Conservation (phyloP, 2,113 vertebrate species). For the Xenopus borealis region DNA sequence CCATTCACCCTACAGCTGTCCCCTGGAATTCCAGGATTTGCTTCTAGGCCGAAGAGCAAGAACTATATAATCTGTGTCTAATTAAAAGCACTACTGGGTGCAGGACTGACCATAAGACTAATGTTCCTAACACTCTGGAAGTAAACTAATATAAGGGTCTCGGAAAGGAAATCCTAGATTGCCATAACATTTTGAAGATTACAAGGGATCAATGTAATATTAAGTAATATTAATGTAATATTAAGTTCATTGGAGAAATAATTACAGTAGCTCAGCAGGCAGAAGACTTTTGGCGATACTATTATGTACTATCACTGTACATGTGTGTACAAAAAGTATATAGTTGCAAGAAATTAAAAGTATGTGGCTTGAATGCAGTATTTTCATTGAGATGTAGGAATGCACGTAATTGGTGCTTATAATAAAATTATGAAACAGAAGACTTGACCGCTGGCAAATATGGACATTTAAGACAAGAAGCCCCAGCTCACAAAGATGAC, state of each 20-base stretch:
- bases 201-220: slow-evolving; percentile 16
- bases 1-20: slow-evolving; percentile 22
- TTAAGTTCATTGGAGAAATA: slow-evolving; percentile 5
- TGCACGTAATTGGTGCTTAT: no score
- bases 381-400: no score
- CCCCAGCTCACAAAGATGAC: no score
- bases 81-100: not conserved
- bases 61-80: not conserved
- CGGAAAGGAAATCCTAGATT: slow-evolving; percentile 23
- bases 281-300: not conserved
- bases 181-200: slow-evolving; percentile 25
- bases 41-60: not conserved
- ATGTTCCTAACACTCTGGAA: slow-evolving; percentile 1
- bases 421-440: no score
- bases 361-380: no score
- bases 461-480: no score
- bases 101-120: not conserved
- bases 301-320: not conserved
- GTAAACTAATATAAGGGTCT: slow-evolving; percentile 4
- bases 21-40: slow-evolving; percentile 26
- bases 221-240: slow-evolving; percentile 11
- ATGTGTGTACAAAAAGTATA: no score
- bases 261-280: not conserved
- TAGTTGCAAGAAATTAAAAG: no score
- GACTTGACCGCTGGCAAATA: no score